Base-by-base conservation (phyloP, 1,140 invertebrate genomes). In the Ips nitidus region DNA sequence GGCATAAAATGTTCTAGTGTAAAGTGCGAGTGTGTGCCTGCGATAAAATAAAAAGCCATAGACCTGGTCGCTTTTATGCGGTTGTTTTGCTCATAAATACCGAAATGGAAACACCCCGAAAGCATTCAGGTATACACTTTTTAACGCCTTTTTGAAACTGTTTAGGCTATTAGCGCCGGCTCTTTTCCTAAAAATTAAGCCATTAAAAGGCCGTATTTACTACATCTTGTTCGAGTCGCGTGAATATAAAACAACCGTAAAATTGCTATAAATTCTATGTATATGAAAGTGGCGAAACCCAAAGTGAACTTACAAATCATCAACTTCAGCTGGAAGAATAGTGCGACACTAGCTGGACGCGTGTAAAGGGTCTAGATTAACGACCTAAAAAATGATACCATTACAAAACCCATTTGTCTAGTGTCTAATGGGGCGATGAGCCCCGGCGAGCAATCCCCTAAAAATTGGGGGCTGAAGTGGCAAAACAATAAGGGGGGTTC, bases 341-440 rank as follows among this genome's bases (percentile, higher is more conserved):
- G 45, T 50, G 45, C 22, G 22, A 50, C 45, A 3, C 2, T 50
- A 22, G 22, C 45, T 22, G 45, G 45, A 50, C 45, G 22, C 22
- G 45, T 50, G 45, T 50, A 50, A 22, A 50, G 45, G 37, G 7
- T n/a, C 47, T n/a, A 52, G 45, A 63, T 63, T 63, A 45, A 63
- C 53, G 52, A 66, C 43, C 45, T 66, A 53, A 66, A 66, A 66
- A 66, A 66, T 66, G 63, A 66, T 66, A 43, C 40, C 52, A 40
- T 56, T 43, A 55, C 63, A 42, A 66, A 56, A 40, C 52, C 52
- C 63, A 66, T 66, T 56, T 57, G 56, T 56, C 40, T 43, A 39
- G 22, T 53, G 53, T 39, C 52, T 66, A 66, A 66, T 66, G 63
- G 63, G 41, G 40, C 63, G 53, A 57, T 53, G 52, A 66, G 52